phyloP scores from a whole-genome alignment of 2,797 vertebrate species.

The Enteromius trimaculatus region DNA sequence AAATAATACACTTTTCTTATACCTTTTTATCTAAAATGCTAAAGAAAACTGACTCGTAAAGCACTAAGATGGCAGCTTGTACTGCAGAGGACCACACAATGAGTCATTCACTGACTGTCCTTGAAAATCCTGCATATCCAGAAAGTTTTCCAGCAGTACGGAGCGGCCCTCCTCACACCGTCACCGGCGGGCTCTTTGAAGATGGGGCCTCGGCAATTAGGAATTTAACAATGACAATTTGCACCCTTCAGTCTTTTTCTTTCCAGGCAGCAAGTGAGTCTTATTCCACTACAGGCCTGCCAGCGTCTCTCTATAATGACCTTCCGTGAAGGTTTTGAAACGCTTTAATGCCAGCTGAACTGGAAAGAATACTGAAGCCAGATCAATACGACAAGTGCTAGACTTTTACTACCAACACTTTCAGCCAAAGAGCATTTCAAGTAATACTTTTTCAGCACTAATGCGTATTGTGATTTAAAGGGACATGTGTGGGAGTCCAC shows the following conservation, averaged over 20 bases:
- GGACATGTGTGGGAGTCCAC: not conserved
- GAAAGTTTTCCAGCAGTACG: conserved; percentile 68
- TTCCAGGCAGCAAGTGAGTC: conserved; percentile 51
- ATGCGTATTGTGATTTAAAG: not conserved
- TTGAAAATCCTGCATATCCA: conserved; percentile 71
- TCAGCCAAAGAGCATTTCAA: conserved; percentile 13
- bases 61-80: conserved; percentile 26
- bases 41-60: conserved; percentile 47
- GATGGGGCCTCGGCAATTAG: conserved; percentile 70
- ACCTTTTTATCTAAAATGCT: conserved; percentile 9
- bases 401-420: conserved; percentile 8
- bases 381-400: conserved; percentile 13
- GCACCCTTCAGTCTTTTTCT: conserved; percentile 65
- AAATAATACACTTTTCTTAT: not conserved
- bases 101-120: conserved; percentile 63
- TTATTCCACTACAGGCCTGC: conserved; percentile 36
- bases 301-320: conserved; percentile 38
- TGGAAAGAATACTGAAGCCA: conserved; percentile 24
- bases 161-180: conserved; percentile 63
- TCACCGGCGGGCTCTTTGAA: conserved; percentile 67
- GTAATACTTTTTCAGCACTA: not conserved
- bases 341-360: conserved; percentile 18
- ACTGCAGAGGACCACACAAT: conserved; percentile 74
- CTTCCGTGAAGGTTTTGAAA: conserved; percentile 12
- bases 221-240: conserved; percentile 70